These are phyloP conservation scores for Sigmodon hispidus DNA, from an alignment of 2,113 vertebrate genomes.

Conservation along the genomic window DNA sequence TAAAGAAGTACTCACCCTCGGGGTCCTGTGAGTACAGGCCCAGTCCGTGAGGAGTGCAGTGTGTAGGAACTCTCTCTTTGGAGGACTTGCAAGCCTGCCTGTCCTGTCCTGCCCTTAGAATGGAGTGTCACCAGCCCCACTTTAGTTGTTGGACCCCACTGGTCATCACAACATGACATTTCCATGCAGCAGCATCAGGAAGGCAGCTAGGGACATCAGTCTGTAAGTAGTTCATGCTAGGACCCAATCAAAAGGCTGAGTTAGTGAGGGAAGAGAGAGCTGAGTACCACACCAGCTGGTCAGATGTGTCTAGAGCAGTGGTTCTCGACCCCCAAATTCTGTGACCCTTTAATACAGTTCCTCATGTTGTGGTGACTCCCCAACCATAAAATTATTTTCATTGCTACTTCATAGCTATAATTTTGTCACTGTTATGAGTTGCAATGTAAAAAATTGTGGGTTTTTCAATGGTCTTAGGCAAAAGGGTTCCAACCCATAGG, in stretches of 20 bases:
- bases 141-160: not conserved
- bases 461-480: not conserved
- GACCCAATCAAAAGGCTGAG: not conserved
- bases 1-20: not conserved
- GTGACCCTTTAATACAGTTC: not conserved
- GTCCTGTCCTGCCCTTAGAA: not conserved
- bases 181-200: not conserved
- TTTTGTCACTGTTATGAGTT: not conserved
- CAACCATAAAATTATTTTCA: not conserved
- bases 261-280: not conserved
- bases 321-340: not conserved
- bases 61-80: not conserved
- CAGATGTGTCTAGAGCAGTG: not conserved
- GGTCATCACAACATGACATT: not conserved
- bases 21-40: not conserved
- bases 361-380: not conserved
- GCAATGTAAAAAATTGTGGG: not conserved
- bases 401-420: not conserved
- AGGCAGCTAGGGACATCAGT: not conserved
- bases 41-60: rapidly evolving
- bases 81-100: not conserved
- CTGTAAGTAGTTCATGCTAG: not conserved
- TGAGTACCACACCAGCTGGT: not conserved
- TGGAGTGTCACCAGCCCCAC: not conserved
- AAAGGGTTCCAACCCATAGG: not conserved